These are phyloP conservation scores for Hippoglossus hippoglossus DNA, from an alignment of 2,797 vertebrate species.

Conservation along the genomic window DNA sequence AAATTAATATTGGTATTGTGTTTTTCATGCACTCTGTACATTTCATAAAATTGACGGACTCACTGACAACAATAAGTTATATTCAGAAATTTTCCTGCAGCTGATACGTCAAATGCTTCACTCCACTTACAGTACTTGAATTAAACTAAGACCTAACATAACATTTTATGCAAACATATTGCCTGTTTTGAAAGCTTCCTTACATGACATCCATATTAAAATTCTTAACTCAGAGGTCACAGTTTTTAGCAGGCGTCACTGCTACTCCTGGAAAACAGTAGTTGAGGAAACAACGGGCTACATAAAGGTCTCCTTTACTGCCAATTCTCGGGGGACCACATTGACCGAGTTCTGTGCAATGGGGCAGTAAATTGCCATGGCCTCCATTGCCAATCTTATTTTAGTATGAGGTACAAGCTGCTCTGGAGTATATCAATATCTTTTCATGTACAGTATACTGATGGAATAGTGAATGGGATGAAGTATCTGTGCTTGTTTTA, in stretches of 20 bases:
- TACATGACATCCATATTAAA: background rate
- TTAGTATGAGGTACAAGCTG: background rate
- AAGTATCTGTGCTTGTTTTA: background rate
- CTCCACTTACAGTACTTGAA: background rate
- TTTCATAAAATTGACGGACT: background rate
- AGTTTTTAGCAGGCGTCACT: background rate
- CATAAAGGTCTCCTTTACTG: slow-evolving; percentile 28
- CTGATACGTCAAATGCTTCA: background rate
- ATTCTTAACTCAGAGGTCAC: background rate
- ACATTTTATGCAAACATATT: too few relatives aligned
- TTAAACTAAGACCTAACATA: background rate
- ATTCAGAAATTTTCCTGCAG: background rate
- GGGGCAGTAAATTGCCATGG: slow-evolving; percentile 37
- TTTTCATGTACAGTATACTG: background rate
- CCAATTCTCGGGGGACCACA: slow-evolving; percentile 19
- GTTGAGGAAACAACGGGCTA: slow-evolving; percentile 26
- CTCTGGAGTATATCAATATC: background rate
- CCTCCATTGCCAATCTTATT: slow-evolving; percentile 22
- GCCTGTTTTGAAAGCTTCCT: background rate
- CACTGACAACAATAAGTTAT: background rate
- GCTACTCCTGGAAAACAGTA: slow-evolving; percentile 18
- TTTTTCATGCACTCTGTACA: too few relatives aligned
- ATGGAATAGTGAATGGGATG: background rate
- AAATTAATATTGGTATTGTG: too few relatives aligned
- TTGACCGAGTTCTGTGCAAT: slow-evolving; percentile 20